Evolutionary conservation across 92 coral and sea anemone species (phyloP), one percentile per base, ranked within the genome.

Genomic region (Porites evermanni): DNA sequence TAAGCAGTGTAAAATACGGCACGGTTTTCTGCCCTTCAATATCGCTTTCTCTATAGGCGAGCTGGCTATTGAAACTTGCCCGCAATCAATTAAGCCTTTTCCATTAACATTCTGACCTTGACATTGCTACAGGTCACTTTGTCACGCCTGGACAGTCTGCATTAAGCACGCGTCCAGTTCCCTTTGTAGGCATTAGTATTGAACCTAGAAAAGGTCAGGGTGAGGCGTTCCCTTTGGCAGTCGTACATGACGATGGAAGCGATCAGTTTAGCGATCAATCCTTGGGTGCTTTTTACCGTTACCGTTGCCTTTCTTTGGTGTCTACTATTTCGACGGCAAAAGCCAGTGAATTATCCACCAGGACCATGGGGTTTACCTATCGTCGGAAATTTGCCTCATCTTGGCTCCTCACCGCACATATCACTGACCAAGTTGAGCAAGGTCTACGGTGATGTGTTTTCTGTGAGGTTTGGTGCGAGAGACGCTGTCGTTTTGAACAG

Each of bases 321-420:
- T 38, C 51, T 74, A 50, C n/a, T 74, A 24, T 79, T 26, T 70
- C 67, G 80, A 80, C 38, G 64, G 84, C 74, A 75, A 23, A 74
- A 59, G 50, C 60, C 70, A 71, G 65, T 18, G 78, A 84, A 61
- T 23, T 89, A 80, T 85, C 96, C 96, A 53, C 94, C 96, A 20
- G 96, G 96, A 21, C 96, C 96, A 24, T 88, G 89, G 71, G 89
- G 94, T 13, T 77, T 86, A 52, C 96, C 96, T 52, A 79, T 93
- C 24, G 80, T 93, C 52, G 96, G 96, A 52, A 93, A 90, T 75
- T 92, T 93, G 19, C 84, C 71, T 58, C 91, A 87, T 65, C 94
- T 93, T 84, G 96, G 96, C 29, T 84, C 92, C 67, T 52, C 89
- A 54, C 94, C 96, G 26, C 96, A 93, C 71, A 80, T 84, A 24